Percentiles rank a stretch among this genome's conserved stretches.
Evolutionary conservation across 1,140 invertebrate genomes (phyloP).

Genomic region (Epicauta chinensis): DNA sequence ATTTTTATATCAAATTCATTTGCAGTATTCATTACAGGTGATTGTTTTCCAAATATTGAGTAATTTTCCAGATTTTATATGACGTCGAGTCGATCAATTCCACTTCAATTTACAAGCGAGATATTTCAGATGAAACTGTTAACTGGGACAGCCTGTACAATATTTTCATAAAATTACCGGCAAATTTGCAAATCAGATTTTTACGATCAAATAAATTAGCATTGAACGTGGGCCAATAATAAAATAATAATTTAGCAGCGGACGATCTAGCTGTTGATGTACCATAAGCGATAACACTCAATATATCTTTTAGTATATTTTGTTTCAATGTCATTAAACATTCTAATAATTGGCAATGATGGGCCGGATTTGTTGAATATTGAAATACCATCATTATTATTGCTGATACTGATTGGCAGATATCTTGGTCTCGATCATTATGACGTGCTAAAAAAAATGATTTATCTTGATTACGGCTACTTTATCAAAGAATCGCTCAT

Average conservation of each 20-base stretch:
- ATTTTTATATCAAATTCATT: too few species aligned
- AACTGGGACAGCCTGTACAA: too few species aligned
- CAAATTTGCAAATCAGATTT: slow-evolving; percentile 81
- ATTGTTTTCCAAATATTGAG: too few species aligned
- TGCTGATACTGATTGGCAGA: slow-evolving; percentile 85
- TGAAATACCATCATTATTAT: slow-evolving; percentile 98
- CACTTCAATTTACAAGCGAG: too few species aligned
- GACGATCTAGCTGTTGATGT: slow-evolving; percentile 84
- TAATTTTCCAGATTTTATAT: too few species aligned
- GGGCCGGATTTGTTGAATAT: slow-evolving; percentile 85
- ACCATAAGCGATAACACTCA: slow-evolving; percentile 95
- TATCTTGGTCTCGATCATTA: slow-evolving; percentile 72
- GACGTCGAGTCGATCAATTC: too few species aligned
- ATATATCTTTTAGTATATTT: slow-evolving; percentile 84
- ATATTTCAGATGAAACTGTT: too few species aligned
- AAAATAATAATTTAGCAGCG: slow-evolving; percentile 94
- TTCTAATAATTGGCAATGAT: slow-evolving; percentile 91
- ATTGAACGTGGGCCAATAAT: slow-evolving; percentile 99
- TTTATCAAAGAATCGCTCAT: too few species aligned
- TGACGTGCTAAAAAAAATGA: slow-evolving; percentile 52
- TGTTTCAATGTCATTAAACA: slow-evolving; percentile 89
- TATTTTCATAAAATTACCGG: too few species aligned
- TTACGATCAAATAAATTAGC: slow-evolving; percentile 87
- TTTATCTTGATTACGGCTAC: too few species aligned
- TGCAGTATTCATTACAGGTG: too few species aligned